Evolutionary conservation across 2,113 vertebrate species (phyloP).

Genomic region (Nymphicus hollandicus): DNA sequence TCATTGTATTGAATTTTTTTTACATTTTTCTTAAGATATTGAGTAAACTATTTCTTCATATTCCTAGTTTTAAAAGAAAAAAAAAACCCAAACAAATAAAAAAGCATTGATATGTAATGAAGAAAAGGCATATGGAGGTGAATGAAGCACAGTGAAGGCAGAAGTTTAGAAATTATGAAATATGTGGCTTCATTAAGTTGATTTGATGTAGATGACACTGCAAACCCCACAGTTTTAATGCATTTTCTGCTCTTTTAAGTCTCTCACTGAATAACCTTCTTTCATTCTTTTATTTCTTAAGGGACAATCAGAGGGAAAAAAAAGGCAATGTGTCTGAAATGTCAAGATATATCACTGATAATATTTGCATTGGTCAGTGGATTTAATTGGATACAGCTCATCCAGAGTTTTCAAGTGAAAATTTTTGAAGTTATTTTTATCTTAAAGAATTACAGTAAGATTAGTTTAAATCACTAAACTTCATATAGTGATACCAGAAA

Average conservation of each 20-base stretch:
- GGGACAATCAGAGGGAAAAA: neutral
- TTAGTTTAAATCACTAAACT: neutral
- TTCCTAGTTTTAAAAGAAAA: neutral
- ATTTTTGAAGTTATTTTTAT: neutral
- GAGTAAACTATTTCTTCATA: neutral
- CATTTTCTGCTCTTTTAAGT: neutral
- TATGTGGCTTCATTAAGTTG: neutral
- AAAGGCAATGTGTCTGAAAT: neutral
- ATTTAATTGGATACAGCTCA: neutral
- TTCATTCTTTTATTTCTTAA: neutral
- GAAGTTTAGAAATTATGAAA: neutral
- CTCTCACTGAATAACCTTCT: neutral
- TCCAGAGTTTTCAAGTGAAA: neutral
- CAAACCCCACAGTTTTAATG: neutral
- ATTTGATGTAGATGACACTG: neutral
- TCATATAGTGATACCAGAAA: neutral
- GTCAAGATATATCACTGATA: neutral
- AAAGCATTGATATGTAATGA: neutral
- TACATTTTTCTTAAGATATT: neutral
- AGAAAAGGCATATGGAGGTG: neutral
- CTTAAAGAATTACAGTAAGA: neutral
- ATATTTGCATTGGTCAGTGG: neutral
- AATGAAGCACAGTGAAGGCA: neutral
- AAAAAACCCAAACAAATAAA: neutral
- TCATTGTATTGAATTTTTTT: neutral